These are phyloP conservation scores for Sternotherus odoratus DNA, from an alignment of 2,797 vertebrate genomes.

Conservation along the genomic window DNA sequence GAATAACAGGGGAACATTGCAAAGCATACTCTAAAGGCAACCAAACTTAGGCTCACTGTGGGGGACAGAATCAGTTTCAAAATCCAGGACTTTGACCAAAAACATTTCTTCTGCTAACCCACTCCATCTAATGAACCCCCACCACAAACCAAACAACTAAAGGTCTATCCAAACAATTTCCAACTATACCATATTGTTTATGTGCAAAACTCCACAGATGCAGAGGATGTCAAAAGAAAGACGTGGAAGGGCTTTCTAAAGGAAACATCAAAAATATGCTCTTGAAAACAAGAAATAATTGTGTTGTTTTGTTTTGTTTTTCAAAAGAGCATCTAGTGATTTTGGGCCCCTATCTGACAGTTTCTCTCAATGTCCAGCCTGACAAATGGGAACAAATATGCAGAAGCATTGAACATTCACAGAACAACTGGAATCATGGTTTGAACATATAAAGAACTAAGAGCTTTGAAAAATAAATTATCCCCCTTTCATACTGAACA, in stretches of 20 bases:
- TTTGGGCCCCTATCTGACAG: not conserved
- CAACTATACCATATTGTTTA: not conserved
- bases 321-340: not conserved
- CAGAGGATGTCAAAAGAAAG: not conserved
- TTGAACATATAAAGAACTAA: not conserved
- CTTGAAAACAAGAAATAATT: not conserved
- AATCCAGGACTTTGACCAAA: not conserved
- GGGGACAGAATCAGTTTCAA: not conserved
- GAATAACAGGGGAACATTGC: not conserved
- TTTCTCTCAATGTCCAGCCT: not conserved
- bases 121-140: not conserved
- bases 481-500: accelerated
- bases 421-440: not conserved
- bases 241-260: not conserved
- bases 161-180: not conserved
- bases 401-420: not conserved
- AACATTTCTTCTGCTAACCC: not conserved
- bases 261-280: not conserved
- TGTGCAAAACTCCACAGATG: not conserved
- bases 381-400: accelerated
- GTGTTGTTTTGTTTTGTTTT: not conserved
- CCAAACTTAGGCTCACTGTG: not conserved
- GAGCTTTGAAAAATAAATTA: not conserved
- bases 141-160: not conserved
- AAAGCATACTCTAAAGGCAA: not conserved